Evolutionary conservation across 2,888 invertebrate species (phyloP).

Genomic region (Hydrotaea diabolus): DNA sequence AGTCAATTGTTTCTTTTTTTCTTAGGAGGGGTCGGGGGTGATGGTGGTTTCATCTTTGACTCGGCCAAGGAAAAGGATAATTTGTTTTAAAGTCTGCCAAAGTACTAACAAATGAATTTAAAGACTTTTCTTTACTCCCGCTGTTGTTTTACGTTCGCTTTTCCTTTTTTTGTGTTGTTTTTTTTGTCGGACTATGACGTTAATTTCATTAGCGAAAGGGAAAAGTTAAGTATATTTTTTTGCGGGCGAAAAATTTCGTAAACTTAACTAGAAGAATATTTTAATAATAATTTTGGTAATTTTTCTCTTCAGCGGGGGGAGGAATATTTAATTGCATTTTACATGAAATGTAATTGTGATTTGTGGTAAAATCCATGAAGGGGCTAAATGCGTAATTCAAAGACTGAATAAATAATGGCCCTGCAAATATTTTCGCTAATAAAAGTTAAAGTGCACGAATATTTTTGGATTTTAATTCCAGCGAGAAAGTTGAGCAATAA

Average conservation of each 20-base stretch:
- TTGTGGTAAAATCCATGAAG: not conserved
- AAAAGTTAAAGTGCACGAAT: no score
- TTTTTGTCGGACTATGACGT: slow-evolving; percentile 11
- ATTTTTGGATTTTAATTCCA: no score
- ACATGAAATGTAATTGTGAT: not conserved
- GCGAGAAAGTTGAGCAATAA: no score
- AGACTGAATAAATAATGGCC: no score
- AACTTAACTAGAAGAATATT: slow-evolving; percentile 11
- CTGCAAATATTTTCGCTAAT: no score
- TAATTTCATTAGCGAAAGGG: slow-evolving; percentile 43
- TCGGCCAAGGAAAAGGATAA: slow-evolving; percentile 45
- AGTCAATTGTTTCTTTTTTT: slow-evolving; percentile 49
- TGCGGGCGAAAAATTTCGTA: not conserved
- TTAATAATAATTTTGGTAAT: not conserved
- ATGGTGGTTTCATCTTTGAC: not conserved
- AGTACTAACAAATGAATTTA: slow-evolving; percentile 51
- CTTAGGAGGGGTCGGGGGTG: slow-evolving; percentile 20
- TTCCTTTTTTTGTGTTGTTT: no score
- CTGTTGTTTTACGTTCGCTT: not conserved
- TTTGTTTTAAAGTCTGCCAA: slow-evolving; percentile 51
- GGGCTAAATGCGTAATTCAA: no score
- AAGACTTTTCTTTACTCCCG: slow-evolving; percentile 34
- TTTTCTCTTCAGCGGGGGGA: not conserved
- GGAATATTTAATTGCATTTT: slow-evolving; percentile 20
- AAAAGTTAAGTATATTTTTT: slow-evolving; percentile 33